phyloP scores from a whole-genome alignment of 2,888 invertebrate species.

The Hoplodrina ambigua region DNA sequence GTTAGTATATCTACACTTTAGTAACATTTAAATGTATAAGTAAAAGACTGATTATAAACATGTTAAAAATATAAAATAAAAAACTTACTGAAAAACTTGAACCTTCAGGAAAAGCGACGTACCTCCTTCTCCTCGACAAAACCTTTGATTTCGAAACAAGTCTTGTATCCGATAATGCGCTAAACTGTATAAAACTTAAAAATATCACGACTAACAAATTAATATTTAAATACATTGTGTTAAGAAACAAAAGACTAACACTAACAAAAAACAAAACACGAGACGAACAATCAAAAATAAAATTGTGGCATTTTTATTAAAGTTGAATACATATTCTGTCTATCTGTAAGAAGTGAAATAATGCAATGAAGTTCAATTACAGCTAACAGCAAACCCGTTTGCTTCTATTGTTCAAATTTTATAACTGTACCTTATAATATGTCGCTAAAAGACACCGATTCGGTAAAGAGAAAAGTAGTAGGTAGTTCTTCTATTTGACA shows the following conservation, averaged over 20 bases:
- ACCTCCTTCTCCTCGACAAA: slow-evolving; percentile 91
- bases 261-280: not conserved
- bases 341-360: slow-evolving; percentile 13
- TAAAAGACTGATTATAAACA: too few relatives aligned
- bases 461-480: slow-evolving; percentile 26
- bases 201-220: slow-evolving; percentile 48
- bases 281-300: not conserved
- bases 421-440: slow-evolving; percentile 51
- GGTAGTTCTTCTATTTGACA: slow-evolving; percentile 27
- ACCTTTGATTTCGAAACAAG: slow-evolving; percentile 69
- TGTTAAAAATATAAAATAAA: not conserved
- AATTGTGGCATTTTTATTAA: not conserved
- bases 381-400: slow-evolving; percentile 31
- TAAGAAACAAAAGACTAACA: not conserved
- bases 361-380: slow-evolving; percentile 33
- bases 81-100: slow-evolving; percentile 92
- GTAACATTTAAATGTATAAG: too few relatives aligned
- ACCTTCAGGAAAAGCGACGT: slow-evolving; percentile 93
- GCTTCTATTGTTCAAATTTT: slow-evolving; percentile 37
- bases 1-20: too few relatives aligned
- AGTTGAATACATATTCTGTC: not conserved
- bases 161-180: slow-evolving; percentile 48
- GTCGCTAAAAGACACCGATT: slow-evolving; percentile 50
- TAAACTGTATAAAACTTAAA: slow-evolving; percentile 61
- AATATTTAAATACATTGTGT: slow-evolving; percentile 54